Percentiles rank a stretch among this genome's conserved stretches.
Conservation (phyloP, 2,113 vertebrate genomes). For the Mustelus asterias region DNA sequence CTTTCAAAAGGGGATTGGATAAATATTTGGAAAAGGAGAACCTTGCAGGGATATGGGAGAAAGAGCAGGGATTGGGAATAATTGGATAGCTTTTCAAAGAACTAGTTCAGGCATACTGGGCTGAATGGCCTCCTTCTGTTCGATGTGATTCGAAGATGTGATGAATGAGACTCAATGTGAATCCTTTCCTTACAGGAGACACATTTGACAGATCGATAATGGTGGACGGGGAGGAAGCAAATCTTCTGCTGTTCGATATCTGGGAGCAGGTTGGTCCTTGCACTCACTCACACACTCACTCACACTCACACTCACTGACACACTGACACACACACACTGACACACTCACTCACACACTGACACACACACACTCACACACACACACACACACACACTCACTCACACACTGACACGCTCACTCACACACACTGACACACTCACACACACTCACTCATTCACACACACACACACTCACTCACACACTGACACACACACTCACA, state of each 20-base stretch:
- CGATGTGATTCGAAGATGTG: neutral
- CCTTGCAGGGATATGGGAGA: neutral
- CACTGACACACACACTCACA: no score
- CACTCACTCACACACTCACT: neutral
- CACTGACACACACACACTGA: no score
- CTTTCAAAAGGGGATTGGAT: neutral
- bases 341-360: neutral
- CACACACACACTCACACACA: neutral
- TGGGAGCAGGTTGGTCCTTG: slow-evolving; percentile 82
- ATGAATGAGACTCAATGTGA: no score
- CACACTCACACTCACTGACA: no score
- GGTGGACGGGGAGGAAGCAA: slow-evolving; percentile 91
- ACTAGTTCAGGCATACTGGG: no score
- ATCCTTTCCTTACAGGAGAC: slow-evolving; percentile 63
- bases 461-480: no score
- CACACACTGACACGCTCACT: no score
- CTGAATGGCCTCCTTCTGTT: neutral
- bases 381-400: neutral
- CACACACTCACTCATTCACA: no score
- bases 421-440: no score
- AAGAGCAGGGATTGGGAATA: neutral
- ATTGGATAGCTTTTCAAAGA: neutral
- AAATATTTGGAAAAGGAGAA: neutral
- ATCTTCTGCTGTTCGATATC: slow-evolving; percentile 88
- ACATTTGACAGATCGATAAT: slow-evolving; percentile 83